These are phyloP conservation scores for Tupaia tana DNA, from an alignment of 2,113 vertebrate species.

Conservation along the genomic window DNA sequence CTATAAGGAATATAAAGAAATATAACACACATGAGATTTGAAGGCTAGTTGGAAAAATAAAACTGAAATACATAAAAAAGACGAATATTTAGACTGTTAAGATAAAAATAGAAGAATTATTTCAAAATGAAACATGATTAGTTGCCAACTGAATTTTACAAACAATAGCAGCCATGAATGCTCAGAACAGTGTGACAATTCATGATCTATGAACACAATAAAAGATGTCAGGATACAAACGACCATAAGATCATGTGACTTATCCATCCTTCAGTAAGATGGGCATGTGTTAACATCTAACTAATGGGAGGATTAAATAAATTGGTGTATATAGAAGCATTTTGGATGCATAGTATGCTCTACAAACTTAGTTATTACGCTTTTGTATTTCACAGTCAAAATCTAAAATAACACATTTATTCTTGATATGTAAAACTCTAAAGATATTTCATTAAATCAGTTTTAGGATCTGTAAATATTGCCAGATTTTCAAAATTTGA, in stretches of 20 bases:
- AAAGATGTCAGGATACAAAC: background rate
- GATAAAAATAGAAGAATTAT: conserved; percentile 27
- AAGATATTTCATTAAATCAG: background rate
- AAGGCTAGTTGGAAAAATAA: background rate
- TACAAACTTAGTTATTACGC: background rate
- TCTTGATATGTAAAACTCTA: background rate
- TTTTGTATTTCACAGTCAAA: conserved; percentile 20
- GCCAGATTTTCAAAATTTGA: conserved; percentile 29
- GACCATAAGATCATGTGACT: background rate
- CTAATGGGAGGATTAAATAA: background rate
- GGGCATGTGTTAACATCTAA: background rate
- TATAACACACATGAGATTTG: background rate
- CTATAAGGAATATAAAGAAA: background rate
- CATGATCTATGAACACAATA: background rate
- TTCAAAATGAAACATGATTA: background rate
- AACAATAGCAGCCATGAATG: background rate
- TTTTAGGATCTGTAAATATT: background rate
- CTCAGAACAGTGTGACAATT: background rate
- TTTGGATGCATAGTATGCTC: background rate
- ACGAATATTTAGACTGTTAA: conserved; percentile 27
- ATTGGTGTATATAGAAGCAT: background rate
- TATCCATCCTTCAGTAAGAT: background rate
- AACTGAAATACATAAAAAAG: background rate
- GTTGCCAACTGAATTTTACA: background rate
- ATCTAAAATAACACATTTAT: background rate